phyloP scores from a whole-genome alignment of 2,888 invertebrate species.

The Spilarctia lutea region DNA sequence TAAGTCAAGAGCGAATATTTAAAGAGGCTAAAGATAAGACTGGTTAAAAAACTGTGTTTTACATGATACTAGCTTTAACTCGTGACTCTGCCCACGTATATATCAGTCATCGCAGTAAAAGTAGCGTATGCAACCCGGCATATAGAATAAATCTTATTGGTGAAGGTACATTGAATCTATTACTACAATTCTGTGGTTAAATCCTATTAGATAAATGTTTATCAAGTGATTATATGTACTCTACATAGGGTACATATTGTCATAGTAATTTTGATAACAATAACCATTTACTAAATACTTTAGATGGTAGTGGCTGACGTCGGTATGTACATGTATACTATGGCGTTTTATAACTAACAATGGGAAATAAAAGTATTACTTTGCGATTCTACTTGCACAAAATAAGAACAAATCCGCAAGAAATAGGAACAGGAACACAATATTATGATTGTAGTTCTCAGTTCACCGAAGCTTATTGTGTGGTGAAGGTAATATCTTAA shows the following conservation, averaged over 20 bases:
- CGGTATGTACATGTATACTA: background rate
- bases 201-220: too few relatives aligned
- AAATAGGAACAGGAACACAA: background rate
- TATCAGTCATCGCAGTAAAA: too few relatives aligned
- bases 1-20: conserved; percentile 7
- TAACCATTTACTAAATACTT: background rate
- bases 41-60: background rate
- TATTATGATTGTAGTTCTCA: background rate
- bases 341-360: background rate
- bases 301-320: background rate
- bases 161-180: too few relatives aligned
- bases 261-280: too few relatives aligned
- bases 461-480: background rate
- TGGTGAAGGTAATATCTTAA: background rate
- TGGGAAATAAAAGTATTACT: background rate
- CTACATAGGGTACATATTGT: too few relatives aligned
- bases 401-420: background rate
- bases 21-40: conserved; percentile 4
- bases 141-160: too few relatives aligned
- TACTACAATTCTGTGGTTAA: too few relatives aligned
- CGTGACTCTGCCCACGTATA: background rate
- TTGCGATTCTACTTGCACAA: background rate
- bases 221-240: too few relatives aligned
- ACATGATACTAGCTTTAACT: background rate
- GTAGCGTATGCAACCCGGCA: too few relatives aligned